Conservation (phyloP, 2,113 vertebrate genomes). For the Lipophrys pholis region DNA sequence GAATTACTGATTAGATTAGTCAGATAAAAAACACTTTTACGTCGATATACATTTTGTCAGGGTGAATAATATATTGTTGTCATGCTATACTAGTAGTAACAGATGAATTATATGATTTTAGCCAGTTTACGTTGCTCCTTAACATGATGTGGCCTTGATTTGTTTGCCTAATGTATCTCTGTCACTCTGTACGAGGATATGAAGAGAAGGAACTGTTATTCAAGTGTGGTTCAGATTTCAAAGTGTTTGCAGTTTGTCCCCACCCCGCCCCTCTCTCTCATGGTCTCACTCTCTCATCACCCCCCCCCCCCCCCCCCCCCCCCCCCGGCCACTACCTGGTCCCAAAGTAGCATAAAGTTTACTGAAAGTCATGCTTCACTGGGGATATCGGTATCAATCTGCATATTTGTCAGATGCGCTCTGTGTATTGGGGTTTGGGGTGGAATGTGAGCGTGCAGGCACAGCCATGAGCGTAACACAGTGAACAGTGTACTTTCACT, state of each 20-base stretch:
- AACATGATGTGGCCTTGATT: conserved; percentile 23
- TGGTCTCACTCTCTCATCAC: conserved; percentile 30
- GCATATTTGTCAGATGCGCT: conserved; percentile 58
- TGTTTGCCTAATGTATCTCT: conserved; percentile 68
- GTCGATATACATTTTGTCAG: too few species aligned
- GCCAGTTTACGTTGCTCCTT: too few species aligned
- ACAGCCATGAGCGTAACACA: conserved; percentile 3
- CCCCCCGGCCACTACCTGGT: conserved; percentile 44
- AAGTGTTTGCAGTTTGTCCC: conserved; percentile 54
- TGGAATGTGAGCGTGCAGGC: background rate
- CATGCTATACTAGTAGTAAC: too few species aligned
- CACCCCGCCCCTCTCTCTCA: conserved; percentile 19
- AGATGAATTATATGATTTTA: too few species aligned
- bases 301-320: conserved; percentile 16
- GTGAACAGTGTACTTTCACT: background rate
- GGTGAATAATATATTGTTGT: too few species aligned
- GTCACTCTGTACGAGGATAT: conserved; percentile 49
- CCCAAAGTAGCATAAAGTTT: conserved; percentile 46
- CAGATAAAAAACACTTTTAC: too few species aligned
- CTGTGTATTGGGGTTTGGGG: conserved; percentile 45
- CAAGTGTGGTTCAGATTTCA: conserved; percentile 71
- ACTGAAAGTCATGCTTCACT: conserved; percentile 54
- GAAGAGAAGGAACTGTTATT: conserved; percentile 74
- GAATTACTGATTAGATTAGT: too few species aligned
- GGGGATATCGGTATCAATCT: conserved; percentile 67